phyloP scores from a whole-genome alignment of 2,888 invertebrate genomes.

The Drosophila stalkeri region DNA sequence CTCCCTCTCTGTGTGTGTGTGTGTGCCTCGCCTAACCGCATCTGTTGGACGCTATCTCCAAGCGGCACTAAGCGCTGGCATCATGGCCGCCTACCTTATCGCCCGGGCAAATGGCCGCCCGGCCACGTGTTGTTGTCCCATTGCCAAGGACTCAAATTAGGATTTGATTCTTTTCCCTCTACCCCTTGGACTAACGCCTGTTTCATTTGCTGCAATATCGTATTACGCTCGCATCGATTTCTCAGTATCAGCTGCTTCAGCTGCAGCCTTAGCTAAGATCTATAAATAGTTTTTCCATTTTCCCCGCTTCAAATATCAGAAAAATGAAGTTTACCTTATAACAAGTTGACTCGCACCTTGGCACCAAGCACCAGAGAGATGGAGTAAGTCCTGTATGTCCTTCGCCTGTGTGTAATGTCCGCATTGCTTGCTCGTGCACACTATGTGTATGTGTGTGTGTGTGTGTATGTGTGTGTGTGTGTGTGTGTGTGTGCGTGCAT shows the following conservation, averaged over 20 bases:
- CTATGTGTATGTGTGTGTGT: slow-evolving; percentile 24
- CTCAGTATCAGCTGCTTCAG: slow-evolving; percentile 9
- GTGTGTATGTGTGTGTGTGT: slow-evolving; percentile 35
- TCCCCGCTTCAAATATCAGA: slow-evolving; percentile 45
- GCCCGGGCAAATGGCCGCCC: slow-evolving; percentile 47
- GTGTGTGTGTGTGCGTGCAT: slow-evolving; percentile 62
- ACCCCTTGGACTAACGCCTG: slow-evolving; percentile 3
- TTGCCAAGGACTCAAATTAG: slow-evolving; percentile 38
- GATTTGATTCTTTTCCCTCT: slow-evolving; percentile 31
- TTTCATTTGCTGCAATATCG: slow-evolving; percentile 55
- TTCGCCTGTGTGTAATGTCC: slow-evolving; percentile 57
- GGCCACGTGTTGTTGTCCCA: slow-evolving; percentile 51
- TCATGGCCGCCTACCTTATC: slow-evolving; percentile 73
- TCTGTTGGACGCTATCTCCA: slow-evolving; percentile 63
- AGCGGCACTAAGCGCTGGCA: slow-evolving; percentile 62
- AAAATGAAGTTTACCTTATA: slow-evolving; percentile 78
- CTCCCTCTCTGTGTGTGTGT: too few species aligned
- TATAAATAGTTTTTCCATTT: neutral
- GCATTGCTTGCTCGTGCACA: slow-evolving; percentile 48
- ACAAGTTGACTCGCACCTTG: slow-evolving; percentile 68
- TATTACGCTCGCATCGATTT: slow-evolving; percentile 54
- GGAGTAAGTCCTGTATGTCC: slow-evolving; percentile 30
- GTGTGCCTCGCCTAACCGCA: slow-evolving; percentile 23
- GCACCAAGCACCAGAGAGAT: neutral
- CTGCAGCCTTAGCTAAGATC: slow-evolving; percentile 1